A percentile compares a stretch with the other conserved stretches of the same genome.
Conservation (phyloP, 2,113 vertebrate species). For the Tonatia bakeri region DNA sequence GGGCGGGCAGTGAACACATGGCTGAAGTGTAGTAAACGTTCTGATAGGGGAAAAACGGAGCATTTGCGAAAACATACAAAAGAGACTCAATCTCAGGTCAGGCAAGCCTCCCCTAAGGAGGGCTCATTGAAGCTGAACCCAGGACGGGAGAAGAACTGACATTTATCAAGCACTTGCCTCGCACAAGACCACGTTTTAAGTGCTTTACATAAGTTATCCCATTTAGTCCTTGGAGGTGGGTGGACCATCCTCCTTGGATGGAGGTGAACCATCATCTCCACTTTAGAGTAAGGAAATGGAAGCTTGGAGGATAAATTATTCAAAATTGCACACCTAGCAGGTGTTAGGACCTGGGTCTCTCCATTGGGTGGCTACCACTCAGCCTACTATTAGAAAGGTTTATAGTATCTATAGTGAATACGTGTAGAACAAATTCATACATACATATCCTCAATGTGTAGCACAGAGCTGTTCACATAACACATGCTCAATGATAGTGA, state of each 20-base stretch:
- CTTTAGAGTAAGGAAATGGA: background rate
- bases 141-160: background rate
- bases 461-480: background rate
- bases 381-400: background rate
- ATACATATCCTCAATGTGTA: background rate
- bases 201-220: background rate
- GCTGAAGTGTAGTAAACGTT: background rate
- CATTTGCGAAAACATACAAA: background rate
- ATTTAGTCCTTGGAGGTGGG: background rate
- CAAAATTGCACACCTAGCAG: background rate
- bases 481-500: background rate
- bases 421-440: background rate
- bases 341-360: background rate
- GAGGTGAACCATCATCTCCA: background rate
- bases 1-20: background rate
- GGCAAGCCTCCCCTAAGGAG: background rate
- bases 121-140: background rate
- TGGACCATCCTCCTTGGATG: too few relatives aligned
- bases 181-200: accelerated
- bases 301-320: background rate
- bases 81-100: background rate
- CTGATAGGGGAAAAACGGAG: background rate
- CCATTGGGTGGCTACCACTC: background rate
- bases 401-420: background rate
- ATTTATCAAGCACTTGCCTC: background rate